These are phyloP conservation scores for Camponotus floridanus DNA, from an alignment of 1,140 invertebrate genomes.

Conservation along the genomic window DNA sequence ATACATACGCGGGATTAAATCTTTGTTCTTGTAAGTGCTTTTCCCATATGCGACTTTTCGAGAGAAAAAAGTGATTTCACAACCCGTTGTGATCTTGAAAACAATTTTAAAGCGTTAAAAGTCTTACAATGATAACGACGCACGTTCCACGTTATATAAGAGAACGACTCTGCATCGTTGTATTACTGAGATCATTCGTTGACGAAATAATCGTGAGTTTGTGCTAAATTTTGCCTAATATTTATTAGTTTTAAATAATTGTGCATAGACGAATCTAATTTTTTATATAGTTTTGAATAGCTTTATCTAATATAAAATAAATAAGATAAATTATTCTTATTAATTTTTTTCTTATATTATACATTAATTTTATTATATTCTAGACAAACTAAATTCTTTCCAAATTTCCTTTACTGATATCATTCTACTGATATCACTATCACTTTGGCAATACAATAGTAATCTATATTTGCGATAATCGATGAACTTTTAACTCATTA, in stretches of 20 bases:
- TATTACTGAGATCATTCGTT: not conserved
- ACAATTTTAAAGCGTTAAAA: not conserved
- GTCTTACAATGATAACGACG: conserved; percentile 11
- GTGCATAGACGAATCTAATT: not conserved
- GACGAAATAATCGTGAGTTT: not conserved
- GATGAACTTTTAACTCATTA: not conserved
- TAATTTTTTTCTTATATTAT: not conserved
- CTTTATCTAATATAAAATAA: not conserved
- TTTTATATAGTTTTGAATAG: not conserved
- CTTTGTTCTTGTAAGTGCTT: conserved; percentile 29
- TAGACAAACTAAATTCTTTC: not conserved
- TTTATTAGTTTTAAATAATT: not conserved
- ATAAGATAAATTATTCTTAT: not conserved
- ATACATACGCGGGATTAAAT: not conserved
- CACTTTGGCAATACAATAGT: not conserved
- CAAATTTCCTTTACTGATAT: not conserved
- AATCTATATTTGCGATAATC: not conserved
- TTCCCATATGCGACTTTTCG: not conserved
- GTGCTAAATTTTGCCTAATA: not conserved
- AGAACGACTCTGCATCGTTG: conserved; percentile 13
- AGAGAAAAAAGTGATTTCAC: not conserved
- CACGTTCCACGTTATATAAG: conserved; percentile 36
- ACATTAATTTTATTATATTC: not conserved
- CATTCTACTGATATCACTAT: not conserved
- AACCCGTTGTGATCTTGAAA: not conserved